phyloP scores from a whole-genome alignment of 92 coral and sea anemone species.

The Phenganax stokvisi region DNA sequence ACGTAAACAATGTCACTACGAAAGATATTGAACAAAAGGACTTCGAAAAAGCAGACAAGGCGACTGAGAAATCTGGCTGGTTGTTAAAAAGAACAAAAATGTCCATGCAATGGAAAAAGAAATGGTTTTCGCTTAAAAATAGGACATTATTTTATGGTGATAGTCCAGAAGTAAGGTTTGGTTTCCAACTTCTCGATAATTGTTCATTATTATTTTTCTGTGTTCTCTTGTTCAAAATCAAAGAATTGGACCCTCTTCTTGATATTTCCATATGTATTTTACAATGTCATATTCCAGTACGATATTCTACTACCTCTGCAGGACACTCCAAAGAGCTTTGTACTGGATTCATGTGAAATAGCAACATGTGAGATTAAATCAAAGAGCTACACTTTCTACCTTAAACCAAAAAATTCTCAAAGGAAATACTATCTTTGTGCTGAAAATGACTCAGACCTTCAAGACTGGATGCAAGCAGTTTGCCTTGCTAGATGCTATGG shows the following conservation, averaged over 20 bases:
- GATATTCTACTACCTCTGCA: conserved; percentile 20
- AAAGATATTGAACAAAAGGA: not conserved
- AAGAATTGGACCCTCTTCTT: not conserved
- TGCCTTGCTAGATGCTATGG: conserved; percentile 94
- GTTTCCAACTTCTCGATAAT: not conserved
- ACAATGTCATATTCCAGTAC: not conserved
- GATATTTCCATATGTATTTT: not conserved
- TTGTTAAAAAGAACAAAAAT: conserved; percentile 71
- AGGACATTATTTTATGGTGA: conserved; percentile 67
- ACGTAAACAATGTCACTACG: not conserved
- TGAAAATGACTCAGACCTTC: conserved; percentile 79
- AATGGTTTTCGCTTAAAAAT: conserved; percentile 82
- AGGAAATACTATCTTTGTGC: conserved; percentile 71
- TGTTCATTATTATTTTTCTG: conserved; percentile 12
- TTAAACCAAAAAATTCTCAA: conserved; percentile 72
- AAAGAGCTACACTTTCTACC: conserved; percentile 72
- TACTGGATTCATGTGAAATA: conserved; percentile 86
- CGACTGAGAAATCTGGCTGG: conserved; percentile 56
- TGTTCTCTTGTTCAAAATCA: not conserved
- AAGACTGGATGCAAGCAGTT: conserved; percentile 98
- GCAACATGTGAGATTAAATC: conserved; percentile 75
- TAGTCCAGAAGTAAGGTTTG: conserved; percentile 62
- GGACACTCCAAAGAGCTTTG: conserved; percentile 66
- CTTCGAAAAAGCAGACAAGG: not conserved
- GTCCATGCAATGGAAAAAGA: conserved; percentile 76